Conservation (phyloP, 2,113 vertebrate genomes). For the Caracal caracal region DNA sequence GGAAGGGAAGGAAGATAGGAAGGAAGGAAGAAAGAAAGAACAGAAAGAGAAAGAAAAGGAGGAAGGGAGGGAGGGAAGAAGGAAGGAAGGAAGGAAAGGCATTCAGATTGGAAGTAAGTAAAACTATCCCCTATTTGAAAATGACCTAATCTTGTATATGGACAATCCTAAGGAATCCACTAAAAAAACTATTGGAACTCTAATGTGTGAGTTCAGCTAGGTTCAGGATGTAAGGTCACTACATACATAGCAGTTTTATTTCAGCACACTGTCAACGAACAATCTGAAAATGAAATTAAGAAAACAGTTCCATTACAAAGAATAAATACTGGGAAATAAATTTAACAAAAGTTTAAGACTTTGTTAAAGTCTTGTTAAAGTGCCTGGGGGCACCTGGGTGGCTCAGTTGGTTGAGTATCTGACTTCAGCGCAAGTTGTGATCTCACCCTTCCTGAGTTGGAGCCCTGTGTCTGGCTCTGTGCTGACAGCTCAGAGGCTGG, state of each 20-base stretch:
- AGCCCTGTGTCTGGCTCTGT: too few species aligned
- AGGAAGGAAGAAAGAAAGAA: too few species aligned
- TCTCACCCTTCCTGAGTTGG: too few species aligned
- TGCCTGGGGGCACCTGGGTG: too few species aligned
- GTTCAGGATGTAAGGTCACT: neutral
- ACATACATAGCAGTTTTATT: neutral
- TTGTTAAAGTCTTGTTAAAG: neutral
- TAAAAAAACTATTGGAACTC: neutral
- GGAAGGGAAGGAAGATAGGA: too few species aligned
- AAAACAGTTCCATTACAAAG: neutral
- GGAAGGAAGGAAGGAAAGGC: too few species aligned
- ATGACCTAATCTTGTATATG: neutral
- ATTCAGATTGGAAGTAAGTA: neutral
- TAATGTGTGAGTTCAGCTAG: neutral
- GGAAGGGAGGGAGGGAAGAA: too few species aligned
- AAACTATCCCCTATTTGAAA: neutral
- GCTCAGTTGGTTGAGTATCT: too few species aligned
- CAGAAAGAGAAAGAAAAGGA: too few species aligned
- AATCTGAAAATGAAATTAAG: neutral
- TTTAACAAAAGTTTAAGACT: neutral
- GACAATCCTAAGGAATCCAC: neutral
- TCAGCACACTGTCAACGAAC: neutral
- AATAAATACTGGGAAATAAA: neutral
- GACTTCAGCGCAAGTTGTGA: too few species aligned
- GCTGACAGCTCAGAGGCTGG: too few species aligned